Conservation (phyloP, 2,113 vertebrate genomes). For the Pseudopipra pipra region DNA sequence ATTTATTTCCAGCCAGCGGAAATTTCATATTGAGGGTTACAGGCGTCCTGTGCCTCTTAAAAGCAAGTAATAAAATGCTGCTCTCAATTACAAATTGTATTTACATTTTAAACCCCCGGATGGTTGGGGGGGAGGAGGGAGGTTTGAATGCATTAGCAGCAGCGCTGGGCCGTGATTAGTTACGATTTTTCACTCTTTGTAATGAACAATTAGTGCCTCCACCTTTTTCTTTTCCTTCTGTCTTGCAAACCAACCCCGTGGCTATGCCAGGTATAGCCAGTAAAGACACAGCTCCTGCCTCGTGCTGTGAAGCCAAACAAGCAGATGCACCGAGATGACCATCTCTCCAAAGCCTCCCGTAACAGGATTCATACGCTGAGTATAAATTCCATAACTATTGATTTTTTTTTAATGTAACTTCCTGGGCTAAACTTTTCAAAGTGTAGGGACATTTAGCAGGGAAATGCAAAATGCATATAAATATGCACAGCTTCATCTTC, state of each 20-base stretch:
- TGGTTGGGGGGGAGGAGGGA: conserved; percentile 4
- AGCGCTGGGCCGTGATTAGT: neutral
- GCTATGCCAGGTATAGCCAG: neutral
- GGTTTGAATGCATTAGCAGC: conserved; percentile 44
- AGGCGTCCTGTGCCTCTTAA: conserved; percentile 68
- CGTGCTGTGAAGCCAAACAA: neutral
- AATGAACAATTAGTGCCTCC: conserved; percentile 24
- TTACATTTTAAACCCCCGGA: conserved; percentile 63
- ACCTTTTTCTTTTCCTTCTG: neutral
- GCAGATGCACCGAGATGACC: neutral
- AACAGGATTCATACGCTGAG: neutral
- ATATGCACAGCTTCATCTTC: neutral
- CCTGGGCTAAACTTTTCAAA: neutral
- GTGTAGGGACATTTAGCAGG: neutral
- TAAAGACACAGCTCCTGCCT: neutral
- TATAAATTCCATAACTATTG: neutral
- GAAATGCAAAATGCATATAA: neutral
- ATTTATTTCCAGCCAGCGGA: conserved; percentile 63
- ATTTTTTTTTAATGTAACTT: neutral
- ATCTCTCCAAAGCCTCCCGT: neutral
- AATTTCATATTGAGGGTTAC: conserved; percentile 70
- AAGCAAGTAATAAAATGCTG: conserved; percentile 67
- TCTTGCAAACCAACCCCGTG: neutral
- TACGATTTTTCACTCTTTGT: neutral
- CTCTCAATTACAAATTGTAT: conserved; percentile 68